These are phyloP conservation scores for Heliconius congener DNA, from an alignment of 1,140 invertebrate species.

Conservation along the genomic window DNA sequence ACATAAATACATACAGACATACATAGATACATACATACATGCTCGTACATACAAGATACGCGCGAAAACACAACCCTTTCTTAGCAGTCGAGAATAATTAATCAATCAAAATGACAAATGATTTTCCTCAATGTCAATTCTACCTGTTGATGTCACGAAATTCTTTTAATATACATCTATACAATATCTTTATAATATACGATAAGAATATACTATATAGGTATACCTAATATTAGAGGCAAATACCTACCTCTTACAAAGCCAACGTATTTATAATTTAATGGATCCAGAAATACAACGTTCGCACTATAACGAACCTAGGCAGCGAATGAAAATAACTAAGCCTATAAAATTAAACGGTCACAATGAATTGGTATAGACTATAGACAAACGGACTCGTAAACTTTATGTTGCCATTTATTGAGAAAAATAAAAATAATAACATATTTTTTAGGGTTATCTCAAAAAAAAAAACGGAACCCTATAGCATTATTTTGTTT, in stretches of 20 bases:
- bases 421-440: background rate
- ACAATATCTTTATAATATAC: too few species aligned
- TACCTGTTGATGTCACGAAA: background rate
- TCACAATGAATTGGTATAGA: conserved; percentile 19
- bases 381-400: conserved; percentile 28
- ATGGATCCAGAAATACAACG: conserved; percentile 16
- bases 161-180: background rate
- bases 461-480: too few species aligned
- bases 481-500: too few species aligned
- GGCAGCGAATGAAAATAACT: conserved; percentile 28
- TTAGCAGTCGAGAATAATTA: background rate
- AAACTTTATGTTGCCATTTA: background rate
- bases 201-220: too few species aligned
- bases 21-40: too few species aligned
- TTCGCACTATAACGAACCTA: conserved; percentile 8
- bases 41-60: too few species aligned
- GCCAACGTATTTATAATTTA: conserved; percentile 14
- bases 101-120: conserved; percentile 8
- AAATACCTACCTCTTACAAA: background rate
- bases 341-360: conserved; percentile 24
- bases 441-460: background rate
- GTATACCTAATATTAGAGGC: too few species aligned
- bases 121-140: background rate
- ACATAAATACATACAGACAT: too few species aligned
- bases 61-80: too few species aligned